Evolutionary conservation across 2,797 vertebrate genomes (phyloP).

Genomic region (Eutrigla gurnardus): DNA sequence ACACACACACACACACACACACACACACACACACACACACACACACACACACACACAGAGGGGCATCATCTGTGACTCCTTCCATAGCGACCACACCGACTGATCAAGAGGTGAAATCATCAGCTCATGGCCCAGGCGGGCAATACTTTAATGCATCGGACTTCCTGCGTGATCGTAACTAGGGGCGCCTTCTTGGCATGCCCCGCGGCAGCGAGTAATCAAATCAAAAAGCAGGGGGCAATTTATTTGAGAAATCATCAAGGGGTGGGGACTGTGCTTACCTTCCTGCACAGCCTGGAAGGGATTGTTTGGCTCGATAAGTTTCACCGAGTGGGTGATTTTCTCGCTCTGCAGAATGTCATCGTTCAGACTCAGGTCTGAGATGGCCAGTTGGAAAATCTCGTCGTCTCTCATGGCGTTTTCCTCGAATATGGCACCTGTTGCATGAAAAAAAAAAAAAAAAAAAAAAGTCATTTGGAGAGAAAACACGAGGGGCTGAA

Average conservation of each 20-base stretch:
- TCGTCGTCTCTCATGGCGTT: constrained; percentile 95
- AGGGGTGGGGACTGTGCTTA: constrained; percentile 75
- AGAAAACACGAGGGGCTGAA: neutral
- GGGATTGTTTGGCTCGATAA: constrained; percentile 97
- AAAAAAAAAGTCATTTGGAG: constrained; percentile 10
- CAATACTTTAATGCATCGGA: constrained; percentile 3
- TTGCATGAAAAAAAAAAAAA: constrained; percentile 33
- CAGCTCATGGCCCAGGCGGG: constrained; percentile 7
- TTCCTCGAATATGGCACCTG: constrained; percentile 99
- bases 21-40: neutral
- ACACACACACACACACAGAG: constrained; percentile 17
- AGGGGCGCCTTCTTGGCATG: neutral
- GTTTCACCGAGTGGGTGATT: constrained; percentile 99
- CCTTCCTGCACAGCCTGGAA: constrained; percentile 99
- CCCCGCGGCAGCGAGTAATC: constrained; percentile 31
- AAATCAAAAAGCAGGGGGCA: constrained; percentile 33
- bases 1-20: constrained; percentile 7
- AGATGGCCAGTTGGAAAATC: constrained; percentile 97
- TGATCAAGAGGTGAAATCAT: constrained; percentile 35
- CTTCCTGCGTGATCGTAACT: constrained; percentile 18
- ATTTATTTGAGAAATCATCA: constrained; percentile 26
- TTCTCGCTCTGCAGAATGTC: constrained; percentile 99
- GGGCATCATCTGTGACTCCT: constrained; percentile 32
- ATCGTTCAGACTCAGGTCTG: constrained; percentile 97
- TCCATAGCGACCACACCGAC: neutral